Evolutionary conservation across 1,140 invertebrate species (phyloP).

Genomic region (Ostrea denselamellosa): DNA sequence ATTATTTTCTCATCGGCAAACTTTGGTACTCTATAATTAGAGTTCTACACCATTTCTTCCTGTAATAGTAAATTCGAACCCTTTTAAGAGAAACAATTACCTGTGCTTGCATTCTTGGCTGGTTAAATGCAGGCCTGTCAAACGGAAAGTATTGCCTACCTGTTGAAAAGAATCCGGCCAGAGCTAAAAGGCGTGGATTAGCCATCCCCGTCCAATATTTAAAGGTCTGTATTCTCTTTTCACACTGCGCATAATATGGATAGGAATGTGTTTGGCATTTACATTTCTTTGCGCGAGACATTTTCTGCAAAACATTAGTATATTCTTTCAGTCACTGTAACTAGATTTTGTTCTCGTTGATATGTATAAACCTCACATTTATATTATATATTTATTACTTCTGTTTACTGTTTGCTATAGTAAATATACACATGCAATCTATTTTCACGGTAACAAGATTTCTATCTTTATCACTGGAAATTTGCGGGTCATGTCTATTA

Average conservation of each 20-base stretch:
- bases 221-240: slow-evolving; percentile 2
- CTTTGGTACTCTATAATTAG: no score
- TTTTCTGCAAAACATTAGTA: neutral
- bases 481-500: neutral
- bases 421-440: neutral
- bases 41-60: no score
- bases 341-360: neutral
- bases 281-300: neutral
- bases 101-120: no score
- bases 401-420: no score
- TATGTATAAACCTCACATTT: neutral
- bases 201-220: neutral
- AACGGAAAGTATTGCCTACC: neutral
- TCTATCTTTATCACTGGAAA: neutral
- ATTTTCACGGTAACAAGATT: neutral
- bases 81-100: no score
- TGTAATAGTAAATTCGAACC: no score
- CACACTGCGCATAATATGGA: neutral
- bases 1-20: no score
- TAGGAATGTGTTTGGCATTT: neutral
- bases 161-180: neutral
- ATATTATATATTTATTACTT: neutral
- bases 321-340: no score
- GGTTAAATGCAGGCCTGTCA: no score
- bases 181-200: slow-evolving; percentile 5